Percentiles rank a stretch among this genome's conserved stretches.
These are phyloP conservation scores for Cerceris rybyensis DNA, from an alignment of 2,888 invertebrate species.

Conservation along the genomic window DNA sequence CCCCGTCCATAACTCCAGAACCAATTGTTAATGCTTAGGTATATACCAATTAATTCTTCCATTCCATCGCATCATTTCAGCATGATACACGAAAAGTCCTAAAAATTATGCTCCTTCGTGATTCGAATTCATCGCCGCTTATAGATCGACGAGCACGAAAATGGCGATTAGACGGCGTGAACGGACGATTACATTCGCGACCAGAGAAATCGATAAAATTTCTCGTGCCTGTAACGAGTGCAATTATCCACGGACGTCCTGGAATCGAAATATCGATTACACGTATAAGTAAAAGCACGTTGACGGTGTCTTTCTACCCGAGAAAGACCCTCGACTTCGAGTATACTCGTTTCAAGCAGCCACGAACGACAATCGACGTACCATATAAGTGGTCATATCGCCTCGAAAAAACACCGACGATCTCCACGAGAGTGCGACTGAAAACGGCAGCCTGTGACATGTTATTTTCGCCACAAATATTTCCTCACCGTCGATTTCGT, in stretches of 20 bases:
- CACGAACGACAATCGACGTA: conserved; percentile 37
- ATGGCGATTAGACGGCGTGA: conserved; percentile 42
- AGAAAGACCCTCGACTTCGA: conserved; percentile 43
- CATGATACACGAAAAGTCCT: too few species aligned
- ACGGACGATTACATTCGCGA: conserved; percentile 42
- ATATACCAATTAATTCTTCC: too few species aligned
- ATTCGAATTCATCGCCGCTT: conserved; percentile 28
- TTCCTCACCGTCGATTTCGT: not conserved
- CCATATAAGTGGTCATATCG: conserved; percentile 19
- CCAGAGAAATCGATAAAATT: conserved; percentile 47
- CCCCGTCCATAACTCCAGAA: too few species aligned
- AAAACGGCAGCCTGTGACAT: not conserved
- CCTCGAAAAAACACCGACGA: conserved; percentile 2
- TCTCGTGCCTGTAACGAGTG: conserved; percentile 44
- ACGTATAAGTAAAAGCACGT: conserved; percentile 31
- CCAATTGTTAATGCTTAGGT: too few species aligned
- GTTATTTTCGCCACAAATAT: not conserved
- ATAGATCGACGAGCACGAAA: conserved; percentile 32
- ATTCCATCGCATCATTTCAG: too few species aligned
- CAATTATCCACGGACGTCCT: conserved; percentile 46
- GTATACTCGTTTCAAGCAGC: conserved; percentile 44
- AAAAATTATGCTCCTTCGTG: conserved; percentile 15
- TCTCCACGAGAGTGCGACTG: not conserved
- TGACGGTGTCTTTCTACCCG: conserved; percentile 37
- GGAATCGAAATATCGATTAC: conserved; percentile 57